Evolutionary conservation across 2,797 vertebrate genomes (phyloP), one percentile per base, ranked within the genome.

Genomic region (Scarus forsteni): DNA sequence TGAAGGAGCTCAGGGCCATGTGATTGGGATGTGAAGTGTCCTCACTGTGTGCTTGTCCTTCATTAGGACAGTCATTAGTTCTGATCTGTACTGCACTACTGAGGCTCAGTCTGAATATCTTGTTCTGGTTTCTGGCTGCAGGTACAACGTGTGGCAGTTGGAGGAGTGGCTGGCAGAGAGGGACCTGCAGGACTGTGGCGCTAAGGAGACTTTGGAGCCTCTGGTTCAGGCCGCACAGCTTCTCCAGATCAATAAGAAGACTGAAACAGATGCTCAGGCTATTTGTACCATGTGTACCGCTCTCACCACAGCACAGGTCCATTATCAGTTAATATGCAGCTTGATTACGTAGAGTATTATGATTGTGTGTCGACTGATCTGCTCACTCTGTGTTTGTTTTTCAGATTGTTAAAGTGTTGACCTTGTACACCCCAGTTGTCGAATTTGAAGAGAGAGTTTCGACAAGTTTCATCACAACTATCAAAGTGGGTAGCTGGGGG

Each of bases 241-340:
- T 60, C 84, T 99, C 61, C 98, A 99, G 92, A 96, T 99, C 48
- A 99, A 99, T 58, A 99, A 99, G 94, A 99, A 97, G 85, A 98
- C 96, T 0, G 96, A 97, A 51, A 95, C 95, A 8, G 98, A 99
- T 5, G 98, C 98, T 10, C 92, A 95, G 66, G 96, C 96, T 52
- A 97, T 99, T 78, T 96, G 96, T 84, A 96, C 86, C 39, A 97
- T 98, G 96, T 99, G 98, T 75, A 95, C 90, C 0, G 95, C 95
- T 14, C 93, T 99, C 74, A 98, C 95, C 69, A 90, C 90, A 9
- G 59, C 75, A 18, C 85, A 92, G 90, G 91, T 89, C 48, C 14
- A 3, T 14, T 34, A 57, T 50, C 70, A 53, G 35, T 10, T 12
- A 39, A 59, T 13, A 5, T 59, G 19, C 27, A n/a, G 6, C n/a